phyloP scores from a whole-genome alignment of 92 coral and sea anemone species.

The Pocillopora grandis region DNA sequence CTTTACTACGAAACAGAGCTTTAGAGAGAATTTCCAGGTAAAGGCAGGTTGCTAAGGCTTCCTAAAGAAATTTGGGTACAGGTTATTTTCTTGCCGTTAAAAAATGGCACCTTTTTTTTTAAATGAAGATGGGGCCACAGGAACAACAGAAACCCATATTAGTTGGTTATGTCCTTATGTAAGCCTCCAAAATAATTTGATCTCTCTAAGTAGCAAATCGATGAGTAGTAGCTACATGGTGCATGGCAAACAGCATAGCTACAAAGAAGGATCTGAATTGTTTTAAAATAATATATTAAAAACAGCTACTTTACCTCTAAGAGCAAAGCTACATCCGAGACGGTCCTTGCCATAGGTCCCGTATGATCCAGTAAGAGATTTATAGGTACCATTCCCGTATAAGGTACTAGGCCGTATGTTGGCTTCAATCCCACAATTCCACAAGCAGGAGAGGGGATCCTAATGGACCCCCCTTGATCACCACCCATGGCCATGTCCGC shows the following conservation, averaged over 20 bases:
- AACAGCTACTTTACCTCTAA: slow-evolving; percentile 42
- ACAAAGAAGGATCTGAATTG: neutral
- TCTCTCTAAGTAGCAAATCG: too few species aligned
- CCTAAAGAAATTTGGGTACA: too few species aligned
- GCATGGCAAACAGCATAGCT: neutral
- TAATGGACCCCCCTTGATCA: slow-evolving; percentile 64
- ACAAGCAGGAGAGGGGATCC: slow-evolving; percentile 56
- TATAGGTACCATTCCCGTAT: slow-evolving; percentile 45
- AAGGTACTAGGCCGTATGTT: slow-evolving; percentile 63
- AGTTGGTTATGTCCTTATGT: too few species aligned
- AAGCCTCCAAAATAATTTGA: too few species aligned
- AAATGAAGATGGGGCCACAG: too few species aligned
- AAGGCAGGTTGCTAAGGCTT: too few species aligned
- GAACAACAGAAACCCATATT: too few species aligned
- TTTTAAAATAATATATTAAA: neutral
- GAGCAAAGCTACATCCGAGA: slow-evolving; percentile 49
- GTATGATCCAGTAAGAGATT: slow-evolving; percentile 41
- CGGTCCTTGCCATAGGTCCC: slow-evolving; percentile 70
- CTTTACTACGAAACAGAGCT: too few species aligned
- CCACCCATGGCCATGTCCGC: slow-evolving; percentile 69
- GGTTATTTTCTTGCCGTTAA: too few species aligned
- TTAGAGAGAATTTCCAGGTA: too few species aligned
- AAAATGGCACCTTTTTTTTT: too few species aligned
- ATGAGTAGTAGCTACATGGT: too few species aligned
- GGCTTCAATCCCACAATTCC: slow-evolving; percentile 70